Percentiles rank a stretch among this genome's conserved stretches.
phyloP scores from a whole-genome alignment of 2,888 invertebrate genomes.

The Lycia hirtaria region DNA sequence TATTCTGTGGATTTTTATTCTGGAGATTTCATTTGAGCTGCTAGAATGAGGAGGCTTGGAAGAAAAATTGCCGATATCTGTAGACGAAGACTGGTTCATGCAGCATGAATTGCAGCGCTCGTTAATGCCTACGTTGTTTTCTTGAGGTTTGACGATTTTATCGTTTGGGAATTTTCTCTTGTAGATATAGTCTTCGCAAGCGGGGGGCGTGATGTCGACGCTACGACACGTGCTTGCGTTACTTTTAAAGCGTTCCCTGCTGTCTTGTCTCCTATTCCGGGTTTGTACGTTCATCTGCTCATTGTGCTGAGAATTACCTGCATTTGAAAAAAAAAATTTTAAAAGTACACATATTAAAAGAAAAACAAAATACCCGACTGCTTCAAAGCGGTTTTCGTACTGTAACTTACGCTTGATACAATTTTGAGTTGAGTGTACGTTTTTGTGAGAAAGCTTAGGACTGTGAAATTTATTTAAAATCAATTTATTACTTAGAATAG shows the following conservation, averaged over 20 bases:
- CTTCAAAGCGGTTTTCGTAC: too few relatives aligned
- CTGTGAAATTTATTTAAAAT: too few relatives aligned
- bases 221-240: too few relatives aligned
- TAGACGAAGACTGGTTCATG: not conserved
- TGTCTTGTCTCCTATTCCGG: not conserved
- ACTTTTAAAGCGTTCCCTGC: not conserved
- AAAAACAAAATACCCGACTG: too few relatives aligned
- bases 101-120: slow-evolving; percentile 2
- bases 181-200: slow-evolving; percentile 16
- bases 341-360: too few relatives aligned
- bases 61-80: not conserved
- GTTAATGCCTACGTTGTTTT: not conserved
- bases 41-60: not conserved
- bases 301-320: slow-evolving; percentile 44
- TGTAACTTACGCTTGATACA: too few relatives aligned
- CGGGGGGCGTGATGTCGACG: not conserved
- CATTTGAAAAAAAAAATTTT: not conserved
- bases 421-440: too few relatives aligned
- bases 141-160: too few relatives aligned
- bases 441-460: too few relatives aligned
- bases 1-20: not conserved
- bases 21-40: slow-evolving; percentile 1
- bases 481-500: too few relatives aligned
- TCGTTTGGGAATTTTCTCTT: slow-evolving; percentile 12
- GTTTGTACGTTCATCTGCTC: slow-evolving; percentile 1